Percentiles rank a stretch among this genome's conserved stretches.
Evolutionary conservation across 2,888 invertebrate species (phyloP).

Genomic region (Hyppa rectilinea): DNA sequence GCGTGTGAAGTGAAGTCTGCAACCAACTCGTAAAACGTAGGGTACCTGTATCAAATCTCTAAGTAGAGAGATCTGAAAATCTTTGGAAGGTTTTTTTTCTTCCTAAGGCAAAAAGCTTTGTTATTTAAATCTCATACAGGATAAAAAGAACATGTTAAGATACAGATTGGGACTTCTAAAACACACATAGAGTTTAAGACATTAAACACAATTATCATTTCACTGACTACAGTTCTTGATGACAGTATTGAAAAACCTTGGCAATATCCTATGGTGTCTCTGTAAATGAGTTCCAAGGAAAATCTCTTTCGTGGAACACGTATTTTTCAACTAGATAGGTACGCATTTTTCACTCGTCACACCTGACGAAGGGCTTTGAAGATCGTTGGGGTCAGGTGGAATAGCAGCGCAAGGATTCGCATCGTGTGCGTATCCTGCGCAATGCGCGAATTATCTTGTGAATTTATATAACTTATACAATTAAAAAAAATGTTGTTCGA

Average conservation of each 20-base stretch:
- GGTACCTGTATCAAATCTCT: constrained; percentile 41
- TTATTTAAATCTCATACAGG: neutral
- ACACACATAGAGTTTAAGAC: neutral
- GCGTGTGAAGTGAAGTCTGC: constrained; percentile 44
- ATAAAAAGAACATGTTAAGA: neutral
- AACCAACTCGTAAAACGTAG: constrained; percentile 49
- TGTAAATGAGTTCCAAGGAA: neutral
- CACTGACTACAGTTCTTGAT: neutral
- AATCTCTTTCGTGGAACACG: constrained; percentile 1
- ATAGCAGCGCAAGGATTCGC: neutral
- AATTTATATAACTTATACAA: neutral
- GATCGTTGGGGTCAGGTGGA: neutral
- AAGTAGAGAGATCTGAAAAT: constrained; percentile 26
- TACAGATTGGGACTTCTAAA: neutral
- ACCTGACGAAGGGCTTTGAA: constrained; percentile 2
- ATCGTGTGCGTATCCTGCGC: neutral
- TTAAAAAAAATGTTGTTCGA: too few relatives aligned
- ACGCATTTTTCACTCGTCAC: constrained; percentile 20
- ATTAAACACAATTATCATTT: neutral
- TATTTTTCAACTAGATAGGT: constrained; percentile 26
- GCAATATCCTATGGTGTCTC: neutral
- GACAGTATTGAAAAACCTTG: neutral
- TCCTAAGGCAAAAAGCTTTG: neutral
- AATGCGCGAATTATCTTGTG: neutral
- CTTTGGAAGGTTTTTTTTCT: too few relatives aligned